Evolutionary conservation across 1,140 invertebrate species (phyloP).

Genomic region (Drosophila malerkotliana): DNA sequence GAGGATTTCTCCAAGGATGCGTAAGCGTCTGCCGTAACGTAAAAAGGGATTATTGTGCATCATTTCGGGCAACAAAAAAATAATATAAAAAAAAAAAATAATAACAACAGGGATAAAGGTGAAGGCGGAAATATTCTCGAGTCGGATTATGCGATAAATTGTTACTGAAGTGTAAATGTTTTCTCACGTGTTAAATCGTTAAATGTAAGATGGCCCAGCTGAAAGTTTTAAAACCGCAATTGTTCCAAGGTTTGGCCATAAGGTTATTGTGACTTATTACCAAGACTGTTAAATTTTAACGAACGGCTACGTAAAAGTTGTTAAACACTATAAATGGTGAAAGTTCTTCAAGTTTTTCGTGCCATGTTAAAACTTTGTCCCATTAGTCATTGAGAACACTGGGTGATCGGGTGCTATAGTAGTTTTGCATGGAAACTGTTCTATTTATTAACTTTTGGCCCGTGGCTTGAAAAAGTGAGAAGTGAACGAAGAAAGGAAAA

Average conservation of each 20-base stretch:
- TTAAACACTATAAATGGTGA: slow-evolving; percentile 54
- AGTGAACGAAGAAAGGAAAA: neutral
- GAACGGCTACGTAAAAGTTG: slow-evolving; percentile 27
- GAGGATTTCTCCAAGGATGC: slow-evolving; percentile 49
- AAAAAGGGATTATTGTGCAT: slow-evolving; percentile 77
- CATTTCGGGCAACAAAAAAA: slow-evolving; percentile 22
- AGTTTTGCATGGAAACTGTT: slow-evolving; percentile 30
- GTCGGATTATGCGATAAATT: slow-evolving; percentile 70
- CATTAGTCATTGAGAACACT: slow-evolving; percentile 59
- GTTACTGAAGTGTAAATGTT: slow-evolving; percentile 69
- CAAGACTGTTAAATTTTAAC: slow-evolving; percentile 17
- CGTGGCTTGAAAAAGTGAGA: slow-evolving; percentile 1
- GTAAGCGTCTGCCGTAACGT: slow-evolving; percentile 45
- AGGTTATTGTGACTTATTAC: slow-evolving; percentile 45
- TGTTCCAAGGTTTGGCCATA: slow-evolving; percentile 25
- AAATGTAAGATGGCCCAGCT: slow-evolving; percentile 26
- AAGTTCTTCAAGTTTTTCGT: slow-evolving; percentile 42
- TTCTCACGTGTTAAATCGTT: slow-evolving; percentile 58
- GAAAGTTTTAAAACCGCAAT: slow-evolving; percentile 19
- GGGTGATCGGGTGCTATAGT: slow-evolving; percentile 4
- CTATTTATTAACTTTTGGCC: slow-evolving; percentile 28
- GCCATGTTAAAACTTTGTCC: slow-evolving; percentile 47
- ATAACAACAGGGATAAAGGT: slow-evolving; percentile 1
- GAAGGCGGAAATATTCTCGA: slow-evolving; percentile 49
- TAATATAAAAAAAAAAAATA: slow-evolving; percentile 3